Evolutionary conservation across 2,888 invertebrate species (phyloP).

Genomic region (Stictocephala bisonia): DNA sequence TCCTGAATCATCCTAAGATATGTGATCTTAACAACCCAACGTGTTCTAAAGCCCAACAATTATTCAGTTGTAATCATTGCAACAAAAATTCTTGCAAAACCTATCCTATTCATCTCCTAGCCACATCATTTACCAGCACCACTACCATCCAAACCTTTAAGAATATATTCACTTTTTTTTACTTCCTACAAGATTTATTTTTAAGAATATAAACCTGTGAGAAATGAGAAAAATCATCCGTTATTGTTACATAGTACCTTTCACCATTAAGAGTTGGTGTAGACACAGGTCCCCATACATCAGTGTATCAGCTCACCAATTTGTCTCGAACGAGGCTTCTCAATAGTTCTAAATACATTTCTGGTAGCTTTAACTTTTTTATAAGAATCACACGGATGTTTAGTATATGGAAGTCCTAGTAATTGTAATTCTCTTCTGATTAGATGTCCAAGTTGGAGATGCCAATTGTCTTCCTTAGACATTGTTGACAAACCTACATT

Average conservation of each 20-base stretch:
- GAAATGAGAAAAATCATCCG: conserved; percentile 2
- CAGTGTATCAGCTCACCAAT: conserved; percentile 35
- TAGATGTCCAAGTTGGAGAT: conserved; percentile 42
- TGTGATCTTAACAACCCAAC: too few relatives aligned
- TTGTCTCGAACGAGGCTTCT: conserved; percentile 9
- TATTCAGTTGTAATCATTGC: too few relatives aligned
- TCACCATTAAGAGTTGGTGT: conserved; percentile 28
- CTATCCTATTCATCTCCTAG: too few relatives aligned
- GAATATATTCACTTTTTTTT: too few relatives aligned
- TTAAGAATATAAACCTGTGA: not conserved
- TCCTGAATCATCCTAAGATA: too few relatives aligned
- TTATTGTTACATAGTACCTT: conserved; percentile 32
- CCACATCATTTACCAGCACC: too few relatives aligned
- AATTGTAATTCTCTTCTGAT: conserved; percentile 28
- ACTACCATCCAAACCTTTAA: too few relatives aligned
- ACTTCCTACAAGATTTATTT: not conserved
- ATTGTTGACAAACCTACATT: too few relatives aligned
- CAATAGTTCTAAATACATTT: conserved; percentile 38
- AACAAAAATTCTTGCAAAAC: too few relatives aligned
- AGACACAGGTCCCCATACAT: conserved; percentile 31
- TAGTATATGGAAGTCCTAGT: conserved; percentile 37
- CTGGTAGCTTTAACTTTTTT: conserved; percentile 44
- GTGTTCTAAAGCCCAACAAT: too few relatives aligned
- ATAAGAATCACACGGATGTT: conserved; percentile 40
- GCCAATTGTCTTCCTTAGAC: conserved; percentile 10